A percentile compares a stretch with the other conserved stretches of the same genome.
phyloP scores from a whole-genome alignment of 1,140 invertebrate genomes.

The Aporrectodea caliginosa region DNA sequence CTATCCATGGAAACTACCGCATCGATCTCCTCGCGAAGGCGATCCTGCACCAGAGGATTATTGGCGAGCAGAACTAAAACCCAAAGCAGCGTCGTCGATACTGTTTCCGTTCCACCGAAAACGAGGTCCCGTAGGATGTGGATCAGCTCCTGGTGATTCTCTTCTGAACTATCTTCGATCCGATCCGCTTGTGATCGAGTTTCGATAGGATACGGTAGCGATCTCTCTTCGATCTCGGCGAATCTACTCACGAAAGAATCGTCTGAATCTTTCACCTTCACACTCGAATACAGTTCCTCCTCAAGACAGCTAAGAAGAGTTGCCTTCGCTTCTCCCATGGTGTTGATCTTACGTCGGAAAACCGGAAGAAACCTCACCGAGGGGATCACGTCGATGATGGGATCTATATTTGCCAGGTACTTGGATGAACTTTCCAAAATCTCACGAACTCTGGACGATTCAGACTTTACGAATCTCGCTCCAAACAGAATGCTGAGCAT shows the following conservation, averaged over 20 bases:
- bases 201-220: no score
- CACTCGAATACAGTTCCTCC: neutral
- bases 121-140: neutral
- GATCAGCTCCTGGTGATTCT: neutral
- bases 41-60: neutral
- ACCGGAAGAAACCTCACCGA: neutral
- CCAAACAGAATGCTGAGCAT: conserved; percentile 6
- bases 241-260: neutral
- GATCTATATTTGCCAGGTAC: neutral
- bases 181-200: neutral
- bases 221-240: neutral
- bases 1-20: neutral
- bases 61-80: neutral
- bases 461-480: neutral
- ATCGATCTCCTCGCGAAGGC: neutral
- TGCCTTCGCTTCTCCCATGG: neutral
- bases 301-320: neutral
- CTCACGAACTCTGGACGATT: neutral
- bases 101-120: conserved; percentile 5
- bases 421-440: neutral
- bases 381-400: neutral
- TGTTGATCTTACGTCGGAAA: neutral
- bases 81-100: neutral
- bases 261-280: neutral
- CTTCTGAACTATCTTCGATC: neutral